Evolutionary conservation across 2,797 vertebrate genomes (phyloP).

Genomic region (Alcedo atthis): DNA sequence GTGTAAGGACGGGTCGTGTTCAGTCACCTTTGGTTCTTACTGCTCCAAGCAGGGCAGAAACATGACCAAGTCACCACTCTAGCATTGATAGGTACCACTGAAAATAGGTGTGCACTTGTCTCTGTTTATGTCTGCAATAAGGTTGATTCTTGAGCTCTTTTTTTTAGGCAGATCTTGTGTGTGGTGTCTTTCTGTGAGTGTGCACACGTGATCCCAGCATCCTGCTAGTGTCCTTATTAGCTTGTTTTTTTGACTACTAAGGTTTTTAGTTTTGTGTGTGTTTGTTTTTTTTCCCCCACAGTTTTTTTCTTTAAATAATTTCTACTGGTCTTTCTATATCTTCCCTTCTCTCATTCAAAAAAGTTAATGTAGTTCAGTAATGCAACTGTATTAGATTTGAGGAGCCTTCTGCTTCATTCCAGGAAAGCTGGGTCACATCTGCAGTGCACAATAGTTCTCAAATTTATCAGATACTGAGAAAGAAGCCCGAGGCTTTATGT

Average conservation of each 20-base stretch:
- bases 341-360: not conserved
- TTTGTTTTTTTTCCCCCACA: not conserved
- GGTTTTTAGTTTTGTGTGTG: not conserved
- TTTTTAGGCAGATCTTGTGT: not conserved
- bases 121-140: not conserved
- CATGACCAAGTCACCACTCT: too few species aligned
- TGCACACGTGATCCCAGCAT: not conserved
- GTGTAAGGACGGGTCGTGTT: not conserved
- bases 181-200: accelerated
- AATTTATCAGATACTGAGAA: not conserved
- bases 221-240: not conserved
- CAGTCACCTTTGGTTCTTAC: not conserved
- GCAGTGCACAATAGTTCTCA: not conserved
- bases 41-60: not conserved
- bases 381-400: not conserved
- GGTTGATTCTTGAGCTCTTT: not conserved
- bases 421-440: slow-evolving; percentile 20
- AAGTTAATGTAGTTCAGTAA: not conserved
- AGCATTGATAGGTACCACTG: not conserved
- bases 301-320: not conserved
- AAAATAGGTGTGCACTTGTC: not conserved
- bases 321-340: not conserved
- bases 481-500: not conserved
- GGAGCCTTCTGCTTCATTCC: not conserved
- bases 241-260: not conserved